Evolutionary conservation across 2,888 invertebrate genomes (phyloP).

Genomic region (Nomada flava): DNA sequence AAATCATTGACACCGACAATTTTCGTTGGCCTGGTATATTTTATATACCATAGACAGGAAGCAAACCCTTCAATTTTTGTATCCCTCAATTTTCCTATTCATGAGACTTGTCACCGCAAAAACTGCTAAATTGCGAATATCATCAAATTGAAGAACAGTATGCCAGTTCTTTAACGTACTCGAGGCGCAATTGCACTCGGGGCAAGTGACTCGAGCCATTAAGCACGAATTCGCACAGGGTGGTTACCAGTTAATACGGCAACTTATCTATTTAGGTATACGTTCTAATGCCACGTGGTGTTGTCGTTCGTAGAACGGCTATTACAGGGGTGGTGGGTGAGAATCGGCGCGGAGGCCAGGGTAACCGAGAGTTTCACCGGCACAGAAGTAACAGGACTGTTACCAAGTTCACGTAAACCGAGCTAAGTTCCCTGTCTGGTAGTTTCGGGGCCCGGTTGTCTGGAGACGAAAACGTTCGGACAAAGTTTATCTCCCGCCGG

Average conservation of each 20-base stretch:
- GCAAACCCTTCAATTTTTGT: too few relatives aligned
- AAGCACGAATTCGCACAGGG: constrained; percentile 59
- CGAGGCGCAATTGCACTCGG: not conserved
- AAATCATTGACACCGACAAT: too few relatives aligned
- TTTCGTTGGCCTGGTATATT: too few relatives aligned
- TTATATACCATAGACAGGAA: too few relatives aligned
- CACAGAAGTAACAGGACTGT: constrained; percentile 62
- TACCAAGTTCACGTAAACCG: constrained; percentile 75
- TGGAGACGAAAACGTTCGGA: constrained; percentile 57
- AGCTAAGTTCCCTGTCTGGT: constrained; percentile 70
- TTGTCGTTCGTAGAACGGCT: constrained; percentile 16
- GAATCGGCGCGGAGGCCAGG: not conserved
- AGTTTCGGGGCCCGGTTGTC: constrained; percentile 64
- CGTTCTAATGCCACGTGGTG: constrained; percentile 72
- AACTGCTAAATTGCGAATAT: too few relatives aligned
- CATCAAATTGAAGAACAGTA: too few relatives aligned
- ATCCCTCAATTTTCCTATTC: too few relatives aligned
- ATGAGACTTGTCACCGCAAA: too few relatives aligned
- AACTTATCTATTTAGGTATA: constrained; percentile 82
- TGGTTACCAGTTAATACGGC: constrained; percentile 76
- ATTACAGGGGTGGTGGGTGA: not conserved
- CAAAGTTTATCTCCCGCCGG: constrained; percentile 65
- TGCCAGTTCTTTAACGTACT: not conserved
- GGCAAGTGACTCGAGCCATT: constrained; percentile 26
- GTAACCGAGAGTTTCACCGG: constrained; percentile 33